Conservation (phyloP, 2,113 vertebrate genomes). For the Grammomys dolichurus region DNA sequence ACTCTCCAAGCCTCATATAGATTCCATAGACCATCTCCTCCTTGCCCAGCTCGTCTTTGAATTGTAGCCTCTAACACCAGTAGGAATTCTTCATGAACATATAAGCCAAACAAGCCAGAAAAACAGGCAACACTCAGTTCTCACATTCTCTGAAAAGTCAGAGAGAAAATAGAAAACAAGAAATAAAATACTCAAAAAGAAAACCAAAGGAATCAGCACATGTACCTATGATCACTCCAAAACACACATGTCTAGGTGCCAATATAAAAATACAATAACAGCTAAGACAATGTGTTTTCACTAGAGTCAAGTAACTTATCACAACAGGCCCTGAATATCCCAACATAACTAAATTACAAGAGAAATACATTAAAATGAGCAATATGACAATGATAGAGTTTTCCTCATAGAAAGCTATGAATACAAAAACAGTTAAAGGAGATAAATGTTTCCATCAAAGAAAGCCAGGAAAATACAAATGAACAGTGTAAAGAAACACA, state of each 20-base stretch:
- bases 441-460: too few relatives aligned
- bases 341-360: too few relatives aligned
- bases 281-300: too few relatives aligned
- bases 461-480: background rate
- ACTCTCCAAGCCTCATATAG: background rate
- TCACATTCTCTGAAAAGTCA: background rate
- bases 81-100: too few relatives aligned
- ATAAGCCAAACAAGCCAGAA: background rate
- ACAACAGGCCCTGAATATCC: too few relatives aligned
- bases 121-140: background rate
- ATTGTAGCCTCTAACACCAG: background rate
- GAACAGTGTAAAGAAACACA: background rate
- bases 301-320: too few relatives aligned
- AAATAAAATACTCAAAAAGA: background rate
- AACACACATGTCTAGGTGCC: background rate
- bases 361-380: too few relatives aligned
- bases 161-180: background rate
- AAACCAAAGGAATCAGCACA: background rate
- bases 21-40: background rate
- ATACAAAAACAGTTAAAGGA: too few relatives aligned
- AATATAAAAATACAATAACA: background rate
- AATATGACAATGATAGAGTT: too few relatives aligned
- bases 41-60: background rate
- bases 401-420: background rate
- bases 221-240: background rate